phyloP scores from a whole-genome alignment of 2,113 vertebrate species.

The Turnix velox region DNA sequence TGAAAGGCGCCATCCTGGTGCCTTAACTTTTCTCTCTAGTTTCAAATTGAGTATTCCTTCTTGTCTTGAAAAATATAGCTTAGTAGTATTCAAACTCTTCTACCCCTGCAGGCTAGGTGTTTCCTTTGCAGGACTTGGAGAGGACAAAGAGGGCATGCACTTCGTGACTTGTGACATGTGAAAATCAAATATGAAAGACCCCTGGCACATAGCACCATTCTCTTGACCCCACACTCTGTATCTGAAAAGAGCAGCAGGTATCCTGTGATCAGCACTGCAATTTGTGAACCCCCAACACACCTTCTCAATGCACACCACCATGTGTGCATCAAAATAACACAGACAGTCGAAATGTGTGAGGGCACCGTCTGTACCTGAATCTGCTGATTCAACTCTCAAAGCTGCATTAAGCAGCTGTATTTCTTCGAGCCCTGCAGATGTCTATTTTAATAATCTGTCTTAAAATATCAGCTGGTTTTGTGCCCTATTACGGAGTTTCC shows the following conservation, averaged over 20 bases:
- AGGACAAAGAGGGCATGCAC: background rate
- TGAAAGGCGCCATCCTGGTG: background rate
- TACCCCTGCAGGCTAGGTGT: no score
- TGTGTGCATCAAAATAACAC: background rate
- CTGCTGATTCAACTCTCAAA: conserved; percentile 53
- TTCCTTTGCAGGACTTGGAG: background rate
- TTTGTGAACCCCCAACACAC: accelerated
- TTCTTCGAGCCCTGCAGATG: conserved; percentile 20
- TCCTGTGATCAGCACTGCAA: background rate
- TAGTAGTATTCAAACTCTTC: background rate
- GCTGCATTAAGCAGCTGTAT: conserved; percentile 52
- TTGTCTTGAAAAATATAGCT: background rate
- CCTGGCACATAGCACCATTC: background rate
- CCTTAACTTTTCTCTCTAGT: background rate
- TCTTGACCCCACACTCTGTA: background rate
- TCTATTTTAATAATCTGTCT: conserved; percentile 60
- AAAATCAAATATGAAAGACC: background rate
- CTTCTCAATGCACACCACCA: background rate
- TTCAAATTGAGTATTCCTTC: background rate
- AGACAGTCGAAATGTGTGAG: background rate
- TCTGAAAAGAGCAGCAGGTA: background rate
- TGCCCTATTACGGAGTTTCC: conserved; percentile 5
- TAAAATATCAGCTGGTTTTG: conserved; percentile 54
- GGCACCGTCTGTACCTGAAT: conserved; percentile 36
- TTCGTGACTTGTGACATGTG: background rate